These are phyloP conservation scores for Parnassius glacialis DNA, from an alignment of 2,888 invertebrate species.

Conservation along the genomic window DNA sequence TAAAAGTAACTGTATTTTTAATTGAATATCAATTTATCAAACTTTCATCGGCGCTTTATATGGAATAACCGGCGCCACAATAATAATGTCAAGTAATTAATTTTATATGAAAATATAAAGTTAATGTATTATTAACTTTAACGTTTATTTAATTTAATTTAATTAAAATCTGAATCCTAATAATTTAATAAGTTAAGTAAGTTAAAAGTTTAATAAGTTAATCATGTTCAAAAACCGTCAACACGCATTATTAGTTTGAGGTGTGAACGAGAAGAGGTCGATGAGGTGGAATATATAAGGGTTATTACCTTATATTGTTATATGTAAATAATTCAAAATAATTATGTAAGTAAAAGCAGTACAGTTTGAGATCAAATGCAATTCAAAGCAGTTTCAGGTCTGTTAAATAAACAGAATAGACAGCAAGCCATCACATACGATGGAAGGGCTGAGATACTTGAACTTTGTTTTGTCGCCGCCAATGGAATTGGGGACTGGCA, in stretches of 20 bases:
- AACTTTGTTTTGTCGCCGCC: slow-evolving; percentile 41
- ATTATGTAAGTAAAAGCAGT: too few relatives aligned
- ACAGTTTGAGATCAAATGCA: not conserved
- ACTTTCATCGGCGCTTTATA: not conserved
- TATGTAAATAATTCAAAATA: too few relatives aligned
- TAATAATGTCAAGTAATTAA: not conserved
- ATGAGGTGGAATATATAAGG: too few relatives aligned
- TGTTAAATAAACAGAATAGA: slow-evolving; percentile 7
- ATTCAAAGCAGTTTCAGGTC: not conserved
- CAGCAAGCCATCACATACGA: slow-evolving; percentile 7
- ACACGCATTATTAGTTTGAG: too few relatives aligned
- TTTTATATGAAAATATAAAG: not conserved
- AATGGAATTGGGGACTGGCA: slow-evolving; percentile 43
- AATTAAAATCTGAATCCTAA: not conserved
- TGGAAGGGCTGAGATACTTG: slow-evolving; percentile 38
- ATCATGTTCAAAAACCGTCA: too few relatives aligned
- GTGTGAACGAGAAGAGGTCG: too few relatives aligned
- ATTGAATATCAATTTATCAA: too few relatives aligned
- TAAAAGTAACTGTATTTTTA: too few relatives aligned
- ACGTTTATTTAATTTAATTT: not conserved
- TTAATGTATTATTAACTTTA: not conserved
- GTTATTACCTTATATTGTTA: too few relatives aligned
- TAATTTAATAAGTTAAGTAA: too few relatives aligned
- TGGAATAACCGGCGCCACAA: not conserved
- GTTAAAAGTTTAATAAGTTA: too few relatives aligned